phyloP scores from a whole-genome alignment of 2,888 invertebrate species.

The Seira musarum region DNA sequence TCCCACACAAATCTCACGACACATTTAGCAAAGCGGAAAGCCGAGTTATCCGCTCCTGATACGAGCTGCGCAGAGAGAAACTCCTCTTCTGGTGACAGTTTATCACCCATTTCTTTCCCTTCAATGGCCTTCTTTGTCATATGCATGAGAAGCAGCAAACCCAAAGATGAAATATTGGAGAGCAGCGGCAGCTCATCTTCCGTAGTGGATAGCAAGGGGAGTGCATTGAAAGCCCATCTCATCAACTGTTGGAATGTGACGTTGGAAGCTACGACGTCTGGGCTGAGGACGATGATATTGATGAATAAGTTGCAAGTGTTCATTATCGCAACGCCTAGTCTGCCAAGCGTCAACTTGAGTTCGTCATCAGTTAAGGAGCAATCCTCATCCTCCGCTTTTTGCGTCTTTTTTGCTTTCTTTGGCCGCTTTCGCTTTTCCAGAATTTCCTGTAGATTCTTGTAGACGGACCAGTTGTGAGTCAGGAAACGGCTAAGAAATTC shows the following conservation, averaged over 20 bases:
- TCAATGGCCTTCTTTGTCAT: constrained; percentile 81
- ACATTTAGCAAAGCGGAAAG: constrained; percentile 90
- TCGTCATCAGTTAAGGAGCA: constrained; percentile 83
- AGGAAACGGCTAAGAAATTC: constrained; percentile 85
- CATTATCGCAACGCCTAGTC: constrained; percentile 87
- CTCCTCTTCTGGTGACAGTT: constrained; percentile 67
- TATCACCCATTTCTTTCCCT: constrained; percentile 58
- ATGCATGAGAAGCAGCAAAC: constrained; percentile 86
- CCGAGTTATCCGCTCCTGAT: constrained; percentile 77
- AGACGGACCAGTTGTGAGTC: constrained; percentile 89
- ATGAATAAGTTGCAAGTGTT: constrained; percentile 93
- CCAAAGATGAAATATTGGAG: constrained; percentile 88
- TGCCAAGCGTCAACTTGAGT: constrained; percentile 83
- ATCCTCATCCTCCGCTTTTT: constrained; percentile 75
- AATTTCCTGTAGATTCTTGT: constrained; percentile 83
- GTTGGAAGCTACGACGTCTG: constrained; percentile 86
- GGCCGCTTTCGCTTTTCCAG: constrained; percentile 66
- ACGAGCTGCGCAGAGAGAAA: constrained; percentile 72
- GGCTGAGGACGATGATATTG: constrained; percentile 92
- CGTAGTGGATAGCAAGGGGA: constrained; percentile 59
- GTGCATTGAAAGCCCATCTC: constrained; percentile 69
- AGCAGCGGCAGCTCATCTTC: constrained; percentile 86
- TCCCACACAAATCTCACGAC: constrained; percentile 94
- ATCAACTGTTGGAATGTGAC: constrained; percentile 86
- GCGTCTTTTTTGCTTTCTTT: constrained; percentile 66